A percentile compares a stretch with the other conserved stretches of the same genome.
Conservation (phyloP, 2,888 invertebrate species). For the Heliconius hortense region DNA sequence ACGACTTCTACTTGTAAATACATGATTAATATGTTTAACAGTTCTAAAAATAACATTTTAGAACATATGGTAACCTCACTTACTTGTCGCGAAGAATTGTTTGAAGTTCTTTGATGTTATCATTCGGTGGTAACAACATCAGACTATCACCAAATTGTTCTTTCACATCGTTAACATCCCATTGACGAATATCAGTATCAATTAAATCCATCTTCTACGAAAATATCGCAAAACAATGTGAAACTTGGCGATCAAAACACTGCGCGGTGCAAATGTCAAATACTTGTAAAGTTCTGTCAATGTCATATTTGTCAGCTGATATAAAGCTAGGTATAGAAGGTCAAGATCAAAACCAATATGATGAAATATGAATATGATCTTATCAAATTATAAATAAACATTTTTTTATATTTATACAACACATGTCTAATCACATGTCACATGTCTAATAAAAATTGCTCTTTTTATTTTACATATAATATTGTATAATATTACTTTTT, state of each 20-base stretch:
- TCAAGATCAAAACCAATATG: constrained; percentile 1
- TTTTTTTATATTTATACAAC: not conserved
- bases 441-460: not conserved
- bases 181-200: constrained; percentile 70
- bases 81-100: constrained; percentile 94
- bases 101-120: constrained; percentile 91
- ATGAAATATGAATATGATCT: constrained; percentile 5
- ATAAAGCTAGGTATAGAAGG: constrained; percentile 7
- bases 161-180: constrained; percentile 69
- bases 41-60: not conserved
- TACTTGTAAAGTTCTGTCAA: not conserved
- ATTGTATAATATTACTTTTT: not conserved
- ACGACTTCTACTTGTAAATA: not conserved
- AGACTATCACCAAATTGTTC: constrained; percentile 86
- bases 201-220: constrained; percentile 63
- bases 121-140: constrained; percentile 87
- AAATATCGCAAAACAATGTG: constrained; percentile 20
- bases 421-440: not conserved
- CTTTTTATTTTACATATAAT: not conserved
- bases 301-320: constrained; percentile 20
- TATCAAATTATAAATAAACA: not conserved
- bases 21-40: not conserved
- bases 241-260: constrained; percentile 11
- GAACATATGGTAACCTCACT: constrained; percentile 63
- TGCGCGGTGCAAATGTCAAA: constrained; percentile 13